phyloP scores from a whole-genome alignment of 2,113 vertebrate genomes.

The Istiophorus platypterus region DNA sequence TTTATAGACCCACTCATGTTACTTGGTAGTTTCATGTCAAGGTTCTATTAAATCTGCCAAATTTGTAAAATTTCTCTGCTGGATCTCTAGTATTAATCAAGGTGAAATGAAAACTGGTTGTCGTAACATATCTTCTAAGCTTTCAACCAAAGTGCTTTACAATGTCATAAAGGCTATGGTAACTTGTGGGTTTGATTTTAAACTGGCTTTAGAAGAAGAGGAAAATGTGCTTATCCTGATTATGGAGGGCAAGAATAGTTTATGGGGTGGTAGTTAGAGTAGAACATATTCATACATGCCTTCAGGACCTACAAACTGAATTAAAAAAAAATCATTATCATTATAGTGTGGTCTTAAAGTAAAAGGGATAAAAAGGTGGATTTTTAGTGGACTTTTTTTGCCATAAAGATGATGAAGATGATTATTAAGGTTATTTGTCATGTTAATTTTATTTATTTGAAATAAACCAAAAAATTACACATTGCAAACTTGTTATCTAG shows the following conservation, averaged over 20 bases:
- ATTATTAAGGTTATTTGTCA: neutral
- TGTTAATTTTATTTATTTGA: neutral
- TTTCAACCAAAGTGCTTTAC: neutral
- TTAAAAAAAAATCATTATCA: neutral
- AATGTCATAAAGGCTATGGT: neutral
- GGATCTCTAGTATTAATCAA: neutral
- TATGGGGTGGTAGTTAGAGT: neutral
- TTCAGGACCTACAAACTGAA: slow-evolving; percentile 2
- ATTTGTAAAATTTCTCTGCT: neutral
- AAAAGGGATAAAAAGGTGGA: neutral
- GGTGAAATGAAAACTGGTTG: neutral
- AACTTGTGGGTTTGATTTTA: too few species aligned
- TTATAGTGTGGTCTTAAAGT: neutral
- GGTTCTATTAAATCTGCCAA: neutral
- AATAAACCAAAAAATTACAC: neutral
- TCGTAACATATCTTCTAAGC: neutral
- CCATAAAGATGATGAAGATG: neutral
- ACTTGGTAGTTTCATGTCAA: neutral
- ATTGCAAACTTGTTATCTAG: neutral
- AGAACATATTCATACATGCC: neutral
- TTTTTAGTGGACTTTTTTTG: neutral
- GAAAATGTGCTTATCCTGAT: neutral
- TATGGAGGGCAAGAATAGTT: neutral
- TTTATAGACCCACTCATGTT: neutral
- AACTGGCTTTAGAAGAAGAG: neutral